Evolutionary conservation across 2,888 invertebrate species (phyloP).

Genomic region (Epirrita christyi): DNA sequence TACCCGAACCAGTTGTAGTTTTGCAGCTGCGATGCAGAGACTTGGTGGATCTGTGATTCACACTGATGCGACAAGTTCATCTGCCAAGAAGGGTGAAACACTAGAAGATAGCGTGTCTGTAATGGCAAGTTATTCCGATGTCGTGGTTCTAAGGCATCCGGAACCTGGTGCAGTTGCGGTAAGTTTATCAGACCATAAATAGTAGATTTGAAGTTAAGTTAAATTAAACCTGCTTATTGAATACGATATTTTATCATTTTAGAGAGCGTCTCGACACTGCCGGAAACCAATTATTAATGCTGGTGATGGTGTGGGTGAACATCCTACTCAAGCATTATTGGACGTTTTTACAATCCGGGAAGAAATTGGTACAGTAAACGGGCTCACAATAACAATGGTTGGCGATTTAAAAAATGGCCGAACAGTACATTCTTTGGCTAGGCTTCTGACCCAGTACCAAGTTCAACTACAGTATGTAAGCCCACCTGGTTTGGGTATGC

Average conservation of each 20-base stretch:
- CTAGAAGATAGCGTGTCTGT: conserved; percentile 94
- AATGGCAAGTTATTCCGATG: conserved; percentile 97
- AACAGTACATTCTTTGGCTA: conserved; percentile 98
- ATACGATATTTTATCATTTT: conserved; percentile 38
- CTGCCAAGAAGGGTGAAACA: conserved; percentile 98
- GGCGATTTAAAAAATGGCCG: conserved; percentile 99
- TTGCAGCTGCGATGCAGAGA: conserved; percentile 98
- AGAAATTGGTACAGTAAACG: conserved; percentile 99
- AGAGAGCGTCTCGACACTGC: conserved; percentile 93
- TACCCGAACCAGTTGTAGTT: conserved; percentile 98
- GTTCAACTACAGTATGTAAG: conserved; percentile 97
- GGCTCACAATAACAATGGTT: conserved; percentile 98
- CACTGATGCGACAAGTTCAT: conserved; percentile 95
- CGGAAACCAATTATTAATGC: conserved; percentile 98
- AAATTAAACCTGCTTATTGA: neutral
- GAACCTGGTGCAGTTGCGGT: conserved; percentile 95
- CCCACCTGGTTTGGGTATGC: conserved; percentile 95
- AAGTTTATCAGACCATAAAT: conserved; percentile 61
- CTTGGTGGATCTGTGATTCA: conserved; percentile 97
- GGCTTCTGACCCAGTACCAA: conserved; percentile 96
- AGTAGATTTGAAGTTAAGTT: neutral
- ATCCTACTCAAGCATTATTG: conserved; percentile 98
- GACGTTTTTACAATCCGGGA: conserved; percentile 99
- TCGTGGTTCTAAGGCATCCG: conserved; percentile 97
- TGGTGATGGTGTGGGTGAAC: conserved; percentile 98